Evolutionary conservation across 92 coral and sea anemone species (phyloP).

Genomic region (Siderastrea radians): DNA sequence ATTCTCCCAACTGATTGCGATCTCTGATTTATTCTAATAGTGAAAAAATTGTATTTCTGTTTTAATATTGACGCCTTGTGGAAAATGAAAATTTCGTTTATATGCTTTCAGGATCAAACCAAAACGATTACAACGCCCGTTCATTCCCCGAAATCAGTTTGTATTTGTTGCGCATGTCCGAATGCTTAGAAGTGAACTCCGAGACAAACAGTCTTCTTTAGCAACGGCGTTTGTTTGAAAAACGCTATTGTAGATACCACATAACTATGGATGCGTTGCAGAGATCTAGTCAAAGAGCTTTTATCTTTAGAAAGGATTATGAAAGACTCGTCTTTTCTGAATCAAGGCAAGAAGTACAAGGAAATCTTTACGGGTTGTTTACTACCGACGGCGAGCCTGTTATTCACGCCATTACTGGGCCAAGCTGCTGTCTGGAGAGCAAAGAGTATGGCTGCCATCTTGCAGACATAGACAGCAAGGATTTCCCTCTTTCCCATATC

Average conservation of each 20-base stretch:
- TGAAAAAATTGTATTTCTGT: no score
- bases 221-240: not conserved
- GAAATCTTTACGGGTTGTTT: conserved; percentile 87
- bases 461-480: not conserved
- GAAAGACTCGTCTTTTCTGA: conserved; percentile 24
- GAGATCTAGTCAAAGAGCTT: not conserved
- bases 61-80: no score
- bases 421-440: not conserved
- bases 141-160: not conserved
- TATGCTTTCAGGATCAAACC: no score
- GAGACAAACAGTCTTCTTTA: no score
- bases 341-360: conserved; percentile 70
- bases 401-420: conserved; percentile 11
- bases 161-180: not conserved
- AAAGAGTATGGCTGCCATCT: not conserved
- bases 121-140: not conserved
- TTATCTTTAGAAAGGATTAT: conserved; percentile 70
- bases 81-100: not conserved
- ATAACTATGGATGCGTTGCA: not conserved
- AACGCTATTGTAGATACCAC: not conserved
- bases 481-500: conserved; percentile 8
- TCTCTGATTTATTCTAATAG: no score
- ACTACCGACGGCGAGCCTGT: conserved; percentile 39
- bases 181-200: not conserved
- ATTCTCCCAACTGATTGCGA: no score